Base-by-base conservation (phyloP, 2,113 vertebrate genomes). In the Oplegnathus fasciatus region DNA sequence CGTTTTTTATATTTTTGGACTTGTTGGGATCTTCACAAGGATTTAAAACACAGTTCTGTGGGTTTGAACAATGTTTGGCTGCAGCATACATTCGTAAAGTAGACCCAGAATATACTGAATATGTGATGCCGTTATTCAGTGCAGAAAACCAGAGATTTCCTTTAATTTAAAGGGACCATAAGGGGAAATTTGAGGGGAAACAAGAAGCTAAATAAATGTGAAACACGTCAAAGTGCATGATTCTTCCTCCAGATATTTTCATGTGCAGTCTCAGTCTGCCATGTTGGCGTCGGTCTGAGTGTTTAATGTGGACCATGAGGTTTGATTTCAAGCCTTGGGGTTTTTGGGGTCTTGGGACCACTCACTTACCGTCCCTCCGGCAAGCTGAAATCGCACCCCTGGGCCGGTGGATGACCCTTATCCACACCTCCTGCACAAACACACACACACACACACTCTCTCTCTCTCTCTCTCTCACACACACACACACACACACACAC, bases 331-430 rank as follows among this genome's bases (percentile, higher is more conserved):
- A 85, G 90, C 87, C 83, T 86, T 80, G 58, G 91, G 91, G 91
- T 89, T 90, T 92, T 90, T 68, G 34, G 4, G 93, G 91, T 90
- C 91, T 90, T 88, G 93, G 93, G 94, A 94, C 91, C 83, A 78
- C 72, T 94, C 93, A 90, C 88, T 74, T 72, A 78, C 87, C 44
- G 62, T 88, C 90, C 91, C 91, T 87, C 83, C 20, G 86, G 89
- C 81, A 52, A 79, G 73, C 26, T 75, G 75, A 90, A 92, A 93
- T 87, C 78, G 87, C 84, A 93, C 94, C 94, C 94, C 81, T 82
- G 94, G 91, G 94, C 74, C 88, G 5, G 80, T 42, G 81, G 67
- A 84, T 93, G 90, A 90, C 88, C 82, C 76, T 50, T 30, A 73
- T 72, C 76, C 84, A 84, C 83, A 82, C 66, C 60, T 55, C 61